Evolutionary conservation across 2,888 invertebrate genomes (phyloP), one percentile per base, ranked within the genome.

Genomic region (Apantesis nais): DNA sequence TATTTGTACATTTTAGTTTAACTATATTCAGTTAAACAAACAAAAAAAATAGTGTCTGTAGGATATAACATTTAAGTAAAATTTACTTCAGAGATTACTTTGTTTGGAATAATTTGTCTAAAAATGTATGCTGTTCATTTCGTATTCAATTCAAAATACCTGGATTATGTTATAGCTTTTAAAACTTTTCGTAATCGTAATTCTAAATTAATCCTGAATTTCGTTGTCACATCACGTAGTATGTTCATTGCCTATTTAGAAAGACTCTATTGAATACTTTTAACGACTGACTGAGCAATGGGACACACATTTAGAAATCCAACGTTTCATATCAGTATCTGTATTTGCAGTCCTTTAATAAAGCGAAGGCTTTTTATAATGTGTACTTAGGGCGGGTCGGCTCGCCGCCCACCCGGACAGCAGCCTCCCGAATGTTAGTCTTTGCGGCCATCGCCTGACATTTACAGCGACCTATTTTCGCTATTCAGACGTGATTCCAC

Each of bases 341-440:
- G 68, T 62, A 5, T 67, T 70, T 55, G 67, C 70, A 64, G 52
- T 52, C 44, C 31, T 65, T 67, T 65, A 65, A 67, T 73, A 71
- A 68, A 71, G 61, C 29, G 58, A 58, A 66, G 37, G 66, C 37
- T 68, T 71, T 73, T 73, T 71, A 71, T 71, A 68, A 63, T 71
- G 68, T 73, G 68, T 73, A 68, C 73, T 73, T 73, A 68, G 73
- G 68, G 16, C 66, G 11, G 62, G 41, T 52, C 14, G 39, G 61
- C 7, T 22, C 14, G 37, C 41, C 39, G 29, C 61, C 29, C 44
- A 37, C 34, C 39, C 29, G 34, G 64, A 60, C 64, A 29, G 37
- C 37, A 63, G 34, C 58, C 25, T 31, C 48, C 64, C 52, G 63
- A 70, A 66, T 62, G 70, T 60, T 19, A 44, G 37, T 16, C 64